Percentiles rank a stretch among this genome's conserved stretches.
Evolutionary conservation across 2,888 invertebrate species (phyloP).

Genomic region (Stenoptilia bipunctidactyla): DNA sequence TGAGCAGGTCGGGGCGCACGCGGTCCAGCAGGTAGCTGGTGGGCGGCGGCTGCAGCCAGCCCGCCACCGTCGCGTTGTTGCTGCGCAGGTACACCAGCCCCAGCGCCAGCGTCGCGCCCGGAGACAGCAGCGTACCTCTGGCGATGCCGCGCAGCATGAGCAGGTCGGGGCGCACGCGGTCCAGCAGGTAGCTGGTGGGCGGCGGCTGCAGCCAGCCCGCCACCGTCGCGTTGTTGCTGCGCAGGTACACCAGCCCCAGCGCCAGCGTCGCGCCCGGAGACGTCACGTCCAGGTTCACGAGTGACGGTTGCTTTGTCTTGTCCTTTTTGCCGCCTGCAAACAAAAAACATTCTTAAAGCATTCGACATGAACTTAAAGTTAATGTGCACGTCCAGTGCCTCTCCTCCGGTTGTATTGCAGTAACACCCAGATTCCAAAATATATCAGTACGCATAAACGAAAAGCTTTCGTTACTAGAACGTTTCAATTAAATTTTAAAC

Average conservation of each 20-base stretch:
- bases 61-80: constrained; percentile 86
- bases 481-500: too few relatives aligned
- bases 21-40: constrained; percentile 92
- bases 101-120: constrained; percentile 92
- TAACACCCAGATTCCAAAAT: too few relatives aligned
- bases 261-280: constrained; percentile 96
- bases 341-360: too few relatives aligned
- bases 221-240: constrained; percentile 85
- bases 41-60: constrained; percentile 91
- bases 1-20: constrained; percentile 90
- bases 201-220: constrained; percentile 94
- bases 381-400: too few relatives aligned
- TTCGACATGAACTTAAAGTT: neutral
- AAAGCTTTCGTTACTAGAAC: too few relatives aligned
- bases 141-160: constrained; percentile 85
- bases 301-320: constrained; percentile 87
- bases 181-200: constrained; percentile 89
- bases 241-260: constrained; percentile 92
- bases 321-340: constrained; percentile 88
- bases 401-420: too few relatives aligned
- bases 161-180: constrained; percentile 93
- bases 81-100: constrained; percentile 93
- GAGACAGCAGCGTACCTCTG: too few relatives aligned
- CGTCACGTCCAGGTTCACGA: constrained; percentile 95
- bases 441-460: too few relatives aligned